Conservation (phyloP, 2,888 invertebrate genomes). For the Antheraea yamamai region DNA sequence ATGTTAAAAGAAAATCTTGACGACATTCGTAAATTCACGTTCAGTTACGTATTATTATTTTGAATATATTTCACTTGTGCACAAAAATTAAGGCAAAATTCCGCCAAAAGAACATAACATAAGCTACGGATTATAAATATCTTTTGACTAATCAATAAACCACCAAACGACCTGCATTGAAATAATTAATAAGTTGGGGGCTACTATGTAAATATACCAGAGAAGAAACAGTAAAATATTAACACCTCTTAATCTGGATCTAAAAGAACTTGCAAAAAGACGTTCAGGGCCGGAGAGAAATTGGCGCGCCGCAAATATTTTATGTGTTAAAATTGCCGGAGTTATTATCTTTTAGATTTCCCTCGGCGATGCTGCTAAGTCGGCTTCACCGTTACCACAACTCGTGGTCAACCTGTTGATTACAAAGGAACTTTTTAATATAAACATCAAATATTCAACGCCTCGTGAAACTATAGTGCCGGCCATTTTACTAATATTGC, state of each 20-base stretch:
- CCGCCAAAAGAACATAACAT: not conserved
- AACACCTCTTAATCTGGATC: conserved; percentile 5
- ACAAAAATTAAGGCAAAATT: not conserved
- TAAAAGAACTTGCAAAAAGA: not conserved
- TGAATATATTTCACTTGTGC: not conserved
- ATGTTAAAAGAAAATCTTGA: too few species aligned
- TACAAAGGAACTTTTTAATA: conserved; percentile 16
- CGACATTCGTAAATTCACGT: not conserved
- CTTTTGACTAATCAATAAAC: not conserved
- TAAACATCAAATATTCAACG: conserved; percentile 12
- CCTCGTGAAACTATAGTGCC: not conserved
- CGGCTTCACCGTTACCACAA: conserved; percentile 24
- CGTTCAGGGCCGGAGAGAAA: not conserved
- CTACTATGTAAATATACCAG: not conserved
- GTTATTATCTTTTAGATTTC: conserved; percentile 38
- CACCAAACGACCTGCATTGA: not conserved
- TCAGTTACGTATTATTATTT: not conserved
- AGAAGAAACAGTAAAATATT: not conserved
- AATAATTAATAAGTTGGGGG: not conserved
- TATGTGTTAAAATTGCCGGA: conserved; percentile 31
- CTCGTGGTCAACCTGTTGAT: conserved; percentile 29
- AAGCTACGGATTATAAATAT: not conserved
- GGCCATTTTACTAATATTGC: not conserved
- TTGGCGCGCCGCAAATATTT: conserved; percentile 17
- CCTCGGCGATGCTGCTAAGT: conserved; percentile 23